These are phyloP conservation scores for Smutsia gigantea DNA, from an alignment of 2,797 vertebrate genomes.

Conservation along the genomic window DNA sequence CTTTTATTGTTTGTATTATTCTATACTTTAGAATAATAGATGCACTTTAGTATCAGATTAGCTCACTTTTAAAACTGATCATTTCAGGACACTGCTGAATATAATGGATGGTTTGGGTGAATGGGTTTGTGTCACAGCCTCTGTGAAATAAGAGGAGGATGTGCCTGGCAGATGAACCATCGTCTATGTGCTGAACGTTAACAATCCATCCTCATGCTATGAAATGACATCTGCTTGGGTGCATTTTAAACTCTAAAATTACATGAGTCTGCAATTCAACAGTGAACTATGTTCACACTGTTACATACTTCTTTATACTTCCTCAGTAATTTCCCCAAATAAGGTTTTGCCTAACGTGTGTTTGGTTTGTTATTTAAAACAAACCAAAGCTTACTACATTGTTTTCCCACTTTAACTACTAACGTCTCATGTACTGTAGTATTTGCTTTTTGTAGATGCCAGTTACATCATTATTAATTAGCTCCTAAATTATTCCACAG, in stretches of 20 bases:
- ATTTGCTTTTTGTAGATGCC: constrained; percentile 21
- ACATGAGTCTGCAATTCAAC: not conserved
- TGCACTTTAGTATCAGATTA: constrained; percentile 38
- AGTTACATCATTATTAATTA: not conserved
- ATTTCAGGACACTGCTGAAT: constrained; percentile 19
- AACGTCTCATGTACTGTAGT: not conserved
- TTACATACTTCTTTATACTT: constrained; percentile 8
- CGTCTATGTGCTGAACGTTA: not conserved
- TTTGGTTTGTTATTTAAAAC: not conserved
- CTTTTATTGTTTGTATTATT: constrained; percentile 34
- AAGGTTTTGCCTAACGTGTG: not conserved
- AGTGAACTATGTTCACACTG: not conserved
- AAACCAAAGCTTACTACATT: not conserved
- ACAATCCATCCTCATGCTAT: not conserved
- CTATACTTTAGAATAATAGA: constrained; percentile 29
- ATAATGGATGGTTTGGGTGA: constrained; percentile 34
- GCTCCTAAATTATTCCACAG: not conserved
- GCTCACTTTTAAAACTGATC: constrained; percentile 17
- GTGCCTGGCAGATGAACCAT: constrained; percentile 1
- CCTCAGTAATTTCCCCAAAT: constrained; percentile 22
- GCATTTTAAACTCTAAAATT: constrained; percentile 38
- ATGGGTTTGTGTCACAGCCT: not conserved
- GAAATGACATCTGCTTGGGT: not conserved
- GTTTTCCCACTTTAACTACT: not conserved
- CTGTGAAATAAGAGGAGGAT: not conserved